phyloP scores from a whole-genome alignment of 1,140 invertebrate species.

The Nebria ingens region DNA sequence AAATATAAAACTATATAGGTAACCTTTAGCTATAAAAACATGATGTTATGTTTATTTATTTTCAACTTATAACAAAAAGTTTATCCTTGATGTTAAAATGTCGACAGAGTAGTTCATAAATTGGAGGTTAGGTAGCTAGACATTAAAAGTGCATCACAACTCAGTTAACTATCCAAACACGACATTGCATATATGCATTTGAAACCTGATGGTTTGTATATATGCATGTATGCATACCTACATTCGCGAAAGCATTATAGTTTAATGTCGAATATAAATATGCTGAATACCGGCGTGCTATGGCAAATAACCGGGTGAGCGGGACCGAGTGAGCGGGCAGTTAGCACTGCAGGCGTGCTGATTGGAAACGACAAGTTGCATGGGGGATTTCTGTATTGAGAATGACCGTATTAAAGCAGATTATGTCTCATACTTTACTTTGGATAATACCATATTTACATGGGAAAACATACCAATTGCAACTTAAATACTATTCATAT shows the following conservation, averaged over 20 bases:
- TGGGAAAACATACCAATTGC: too few relatives aligned
- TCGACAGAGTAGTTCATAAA: background rate
- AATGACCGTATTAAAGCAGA: background rate
- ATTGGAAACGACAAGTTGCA: slow-evolving; percentile 5
- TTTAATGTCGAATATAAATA: slow-evolving; percentile 3
- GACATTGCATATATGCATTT: background rate
- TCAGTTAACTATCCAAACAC: background rate
- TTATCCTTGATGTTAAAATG: too few relatives aligned
- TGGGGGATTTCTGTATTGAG: slow-evolving; percentile 2
- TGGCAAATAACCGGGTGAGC: background rate
- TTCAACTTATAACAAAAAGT: too few relatives aligned
- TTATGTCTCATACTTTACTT: too few relatives aligned
- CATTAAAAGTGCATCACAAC: too few relatives aligned
- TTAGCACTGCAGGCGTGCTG: background rate
- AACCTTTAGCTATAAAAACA: too few relatives aligned
- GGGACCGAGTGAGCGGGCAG: background rate
- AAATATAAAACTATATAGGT: too few relatives aligned
- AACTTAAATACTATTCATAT: too few relatives aligned
- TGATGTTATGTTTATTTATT: too few relatives aligned
- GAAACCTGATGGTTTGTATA: background rate
- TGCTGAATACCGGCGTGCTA: background rate
- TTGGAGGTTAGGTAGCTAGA: background rate
- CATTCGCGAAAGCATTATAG: background rate
- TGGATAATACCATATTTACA: too few relatives aligned
- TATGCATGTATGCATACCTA: background rate